phyloP scores from a whole-genome alignment of 2,113 vertebrate genomes.

The Epinephelus cyanopodus region DNA sequence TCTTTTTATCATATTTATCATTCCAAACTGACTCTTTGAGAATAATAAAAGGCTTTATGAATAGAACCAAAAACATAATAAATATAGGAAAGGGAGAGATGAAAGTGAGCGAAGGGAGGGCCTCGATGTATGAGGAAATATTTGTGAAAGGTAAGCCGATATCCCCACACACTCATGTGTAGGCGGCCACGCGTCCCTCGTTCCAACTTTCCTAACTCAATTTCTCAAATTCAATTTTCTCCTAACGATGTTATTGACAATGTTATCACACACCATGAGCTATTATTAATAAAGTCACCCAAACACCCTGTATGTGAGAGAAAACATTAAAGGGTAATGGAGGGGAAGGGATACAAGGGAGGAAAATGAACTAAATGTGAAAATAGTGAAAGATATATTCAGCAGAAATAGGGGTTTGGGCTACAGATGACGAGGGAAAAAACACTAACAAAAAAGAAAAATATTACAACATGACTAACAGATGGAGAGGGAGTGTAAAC shows the following conservation, averaged over 20 bases:
- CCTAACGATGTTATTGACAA: slow-evolving; percentile 79
- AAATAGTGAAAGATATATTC: neutral
- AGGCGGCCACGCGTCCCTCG: slow-evolving; percentile 53
- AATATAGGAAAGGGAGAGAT: slow-evolving; percentile 5
- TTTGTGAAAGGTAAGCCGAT: slow-evolving; percentile 74
- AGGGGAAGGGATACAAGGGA: neutral
- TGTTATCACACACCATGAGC: slow-evolving; percentile 71
- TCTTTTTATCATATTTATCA: neutral
- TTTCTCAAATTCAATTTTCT: slow-evolving; percentile 83
- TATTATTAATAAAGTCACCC: slow-evolving; percentile 65
- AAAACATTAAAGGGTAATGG: slow-evolving; percentile 21
- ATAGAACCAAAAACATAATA: neutral
- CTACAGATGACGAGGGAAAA: slow-evolving; percentile 12
- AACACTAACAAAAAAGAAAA: slow-evolving; percentile 22
- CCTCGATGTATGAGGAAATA: slow-evolving; percentile 60
- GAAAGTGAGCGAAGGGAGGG: slow-evolving; percentile 18
- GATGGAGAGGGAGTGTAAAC: slow-evolving; percentile 44
- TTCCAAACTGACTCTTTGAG: neutral
- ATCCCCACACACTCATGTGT: slow-evolving; percentile 64
- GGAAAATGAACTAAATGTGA: neutral
- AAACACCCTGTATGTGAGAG: slow-evolving; percentile 46
- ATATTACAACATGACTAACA: slow-evolving; percentile 46
- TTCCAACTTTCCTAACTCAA: slow-evolving; percentile 80
- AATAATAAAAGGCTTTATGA: neutral
- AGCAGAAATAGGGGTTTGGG: neutral